Evolutionary conservation across 2,888 invertebrate genomes (phyloP).

Genomic region (Protophormia terraenovae): DNA sequence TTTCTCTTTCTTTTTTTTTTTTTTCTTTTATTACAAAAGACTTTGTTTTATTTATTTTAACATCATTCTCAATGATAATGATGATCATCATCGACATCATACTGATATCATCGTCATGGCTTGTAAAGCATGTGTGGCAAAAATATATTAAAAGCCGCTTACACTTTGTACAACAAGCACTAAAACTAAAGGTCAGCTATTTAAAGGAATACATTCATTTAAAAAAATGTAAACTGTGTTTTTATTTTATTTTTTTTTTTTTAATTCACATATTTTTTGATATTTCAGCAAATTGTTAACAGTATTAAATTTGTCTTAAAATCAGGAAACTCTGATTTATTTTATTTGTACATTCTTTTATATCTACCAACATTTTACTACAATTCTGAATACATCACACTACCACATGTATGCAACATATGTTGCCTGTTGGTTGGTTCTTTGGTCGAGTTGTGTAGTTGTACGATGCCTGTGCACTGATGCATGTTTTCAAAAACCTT

Average conservation of each 20-base stretch:
- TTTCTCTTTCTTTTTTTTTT: background rate
- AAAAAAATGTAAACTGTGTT: too few relatives aligned
- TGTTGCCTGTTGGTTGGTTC: conserved; percentile 51
- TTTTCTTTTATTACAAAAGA: conserved; percentile 39
- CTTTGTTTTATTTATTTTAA: conserved; percentile 59
- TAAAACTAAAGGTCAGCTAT: background rate
- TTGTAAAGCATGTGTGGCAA: conserved; percentile 63
- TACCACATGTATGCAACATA: conserved; percentile 40
- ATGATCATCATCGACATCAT: conserved; percentile 29
- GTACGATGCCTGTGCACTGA: conserved; percentile 55
- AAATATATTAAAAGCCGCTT: conserved; percentile 67
- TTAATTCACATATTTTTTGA: too few relatives aligned
- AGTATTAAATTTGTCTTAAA: too few relatives aligned
- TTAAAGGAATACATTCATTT: background rate
- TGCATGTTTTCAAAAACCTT: conserved; percentile 54
- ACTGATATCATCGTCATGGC: conserved; percentile 52
- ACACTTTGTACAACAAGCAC: conserved; percentile 26
- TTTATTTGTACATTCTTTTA: background rate
- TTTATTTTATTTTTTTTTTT: too few relatives aligned
- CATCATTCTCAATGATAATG: conserved; percentile 52
- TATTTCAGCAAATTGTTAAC: too few relatives aligned
- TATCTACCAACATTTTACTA: background rate
- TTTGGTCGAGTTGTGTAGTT: conserved; percentile 49
- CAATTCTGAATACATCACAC: background rate
- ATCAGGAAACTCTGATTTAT: too few relatives aligned